These are phyloP conservation scores for Drosophila niveifrons DNA, from an alignment of 2,888 invertebrate genomes.

Conservation along the genomic window DNA sequence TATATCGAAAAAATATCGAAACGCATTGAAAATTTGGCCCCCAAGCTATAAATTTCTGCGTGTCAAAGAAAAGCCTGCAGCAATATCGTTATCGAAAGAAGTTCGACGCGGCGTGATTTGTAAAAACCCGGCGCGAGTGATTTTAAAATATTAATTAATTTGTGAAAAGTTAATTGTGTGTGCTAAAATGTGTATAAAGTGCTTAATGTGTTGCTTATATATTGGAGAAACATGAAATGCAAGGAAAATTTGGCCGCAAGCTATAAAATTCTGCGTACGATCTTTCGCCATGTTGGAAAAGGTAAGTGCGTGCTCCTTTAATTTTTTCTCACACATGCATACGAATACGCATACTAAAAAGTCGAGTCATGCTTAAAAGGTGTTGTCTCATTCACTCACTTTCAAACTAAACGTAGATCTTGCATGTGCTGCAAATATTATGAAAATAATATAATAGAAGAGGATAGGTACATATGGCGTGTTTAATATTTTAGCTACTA, in stretches of 20 bases:
- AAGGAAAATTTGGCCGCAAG: background rate
- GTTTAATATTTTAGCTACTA: no score
- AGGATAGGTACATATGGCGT: no score
- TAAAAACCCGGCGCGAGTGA: conserved; percentile 2
- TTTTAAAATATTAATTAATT: background rate
- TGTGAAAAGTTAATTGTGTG: background rate
- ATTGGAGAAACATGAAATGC: background rate
- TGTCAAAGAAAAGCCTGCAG: background rate
- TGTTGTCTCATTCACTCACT: background rate
- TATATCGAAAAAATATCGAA: background rate
- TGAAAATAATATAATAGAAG: no score
- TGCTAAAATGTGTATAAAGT: background rate
- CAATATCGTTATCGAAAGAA: background rate
- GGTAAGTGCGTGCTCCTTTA: background rate
- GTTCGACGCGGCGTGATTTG: conserved; percentile 1
- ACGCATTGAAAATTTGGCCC: background rate
- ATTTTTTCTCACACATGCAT: background rate
- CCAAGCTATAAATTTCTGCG: background rate
- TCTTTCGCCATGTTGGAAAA: background rate
- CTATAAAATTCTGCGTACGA: background rate
- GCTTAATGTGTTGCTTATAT: background rate
- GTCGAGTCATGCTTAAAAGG: background rate
- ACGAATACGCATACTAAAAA: background rate
- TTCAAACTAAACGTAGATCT: background rate
- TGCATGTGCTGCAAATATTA: background rate